These are phyloP conservation scores for Bufotes viridis DNA, from an alignment of 2,797 vertebrate genomes.

Conservation along the genomic window DNA sequence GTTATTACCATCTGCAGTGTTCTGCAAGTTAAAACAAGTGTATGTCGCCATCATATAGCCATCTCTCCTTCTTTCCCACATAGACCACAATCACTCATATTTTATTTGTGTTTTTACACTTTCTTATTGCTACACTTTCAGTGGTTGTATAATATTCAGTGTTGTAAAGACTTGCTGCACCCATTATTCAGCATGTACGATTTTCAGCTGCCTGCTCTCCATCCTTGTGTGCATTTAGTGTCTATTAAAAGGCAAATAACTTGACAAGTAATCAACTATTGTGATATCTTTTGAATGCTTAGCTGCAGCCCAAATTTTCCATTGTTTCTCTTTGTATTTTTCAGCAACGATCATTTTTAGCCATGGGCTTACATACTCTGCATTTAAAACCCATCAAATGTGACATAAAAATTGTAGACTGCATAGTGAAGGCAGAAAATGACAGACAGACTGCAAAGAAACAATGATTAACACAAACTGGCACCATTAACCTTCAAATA, in stretches of 20 bases:
- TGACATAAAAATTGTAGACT: constrained; percentile 40
- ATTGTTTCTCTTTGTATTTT: constrained; percentile 43
- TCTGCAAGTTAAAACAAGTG: constrained; percentile 46
- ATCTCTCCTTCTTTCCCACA: constrained; percentile 38
- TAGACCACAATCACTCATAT: constrained; percentile 23
- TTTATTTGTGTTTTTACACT: constrained; percentile 39
- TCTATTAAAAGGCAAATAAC: constrained; percentile 46
- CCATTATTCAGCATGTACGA: constrained; percentile 19
- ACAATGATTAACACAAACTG: constrained; percentile 36
- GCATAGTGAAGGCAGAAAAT: constrained; percentile 14
- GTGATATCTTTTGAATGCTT: constrained; percentile 37
- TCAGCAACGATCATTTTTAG: constrained; percentile 14
- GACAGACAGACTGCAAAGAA: constrained; percentile 46
- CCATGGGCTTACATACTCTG: constrained; percentile 18
- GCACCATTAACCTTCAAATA: constrained; percentile 46
- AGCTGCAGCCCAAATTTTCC: constrained; percentile 29
- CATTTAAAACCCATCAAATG: constrained; percentile 42
- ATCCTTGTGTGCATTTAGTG: constrained; percentile 46
- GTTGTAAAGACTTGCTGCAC: constrained; percentile 38
- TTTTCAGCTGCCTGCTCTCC: constrained; percentile 13
- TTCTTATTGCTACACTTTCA: constrained; percentile 23
- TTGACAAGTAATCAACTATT: constrained; percentile 40
- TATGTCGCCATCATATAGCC: constrained; percentile 45
- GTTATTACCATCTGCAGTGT: constrained; percentile 46
- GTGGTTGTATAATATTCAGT: constrained; percentile 42